Evolutionary conservation across 2,797 vertebrate species (phyloP).

Genomic region (Pseudocheirus occidentalis): DNA sequence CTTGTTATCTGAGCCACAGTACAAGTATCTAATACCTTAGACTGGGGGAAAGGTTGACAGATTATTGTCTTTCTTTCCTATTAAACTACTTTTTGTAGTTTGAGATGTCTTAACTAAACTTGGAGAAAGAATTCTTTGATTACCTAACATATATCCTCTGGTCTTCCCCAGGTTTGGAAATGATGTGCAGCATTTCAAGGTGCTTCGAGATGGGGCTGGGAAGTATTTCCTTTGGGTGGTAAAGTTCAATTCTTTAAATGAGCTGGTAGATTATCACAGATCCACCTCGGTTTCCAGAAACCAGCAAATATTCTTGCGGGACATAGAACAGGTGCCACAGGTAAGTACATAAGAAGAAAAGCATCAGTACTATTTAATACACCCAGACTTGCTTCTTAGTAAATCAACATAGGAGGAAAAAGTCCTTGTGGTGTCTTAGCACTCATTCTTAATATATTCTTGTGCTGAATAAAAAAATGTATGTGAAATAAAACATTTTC

Average conservation of each 20-base stretch:
- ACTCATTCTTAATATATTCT: too few relatives aligned
- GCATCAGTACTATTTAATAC: neutral
- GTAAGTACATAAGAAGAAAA: slow-evolving; percentile 82
- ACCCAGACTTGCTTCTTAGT: neutral
- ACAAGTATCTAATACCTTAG: neutral
- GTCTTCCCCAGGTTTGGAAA: slow-evolving; percentile 92
- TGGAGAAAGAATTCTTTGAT: neutral
- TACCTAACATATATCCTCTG: neutral
- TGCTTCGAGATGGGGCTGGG: slow-evolving; percentile 97
- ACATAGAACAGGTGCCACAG: slow-evolving; percentile 98
- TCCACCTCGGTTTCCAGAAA: slow-evolving; percentile 98
- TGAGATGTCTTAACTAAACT: neutral
- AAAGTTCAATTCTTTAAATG: slow-evolving; percentile 99
- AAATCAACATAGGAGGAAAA: neutral
- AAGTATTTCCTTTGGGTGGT: slow-evolving; percentile 99
- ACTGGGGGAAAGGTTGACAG: neutral
- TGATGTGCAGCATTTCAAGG: slow-evolving; percentile 99
- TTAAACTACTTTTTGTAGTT: accelerated
- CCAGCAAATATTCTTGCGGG: slow-evolving; percentile 99
- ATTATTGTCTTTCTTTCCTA: neutral
- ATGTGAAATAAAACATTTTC: neutral
- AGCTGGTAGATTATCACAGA: slow-evolving; percentile 99
- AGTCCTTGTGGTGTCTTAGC: neutral
- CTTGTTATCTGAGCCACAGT: neutral
- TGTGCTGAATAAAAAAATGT: neutral